Conservation (phyloP, 1,140 invertebrate genomes). For the Bombus pyrosoma region DNA sequence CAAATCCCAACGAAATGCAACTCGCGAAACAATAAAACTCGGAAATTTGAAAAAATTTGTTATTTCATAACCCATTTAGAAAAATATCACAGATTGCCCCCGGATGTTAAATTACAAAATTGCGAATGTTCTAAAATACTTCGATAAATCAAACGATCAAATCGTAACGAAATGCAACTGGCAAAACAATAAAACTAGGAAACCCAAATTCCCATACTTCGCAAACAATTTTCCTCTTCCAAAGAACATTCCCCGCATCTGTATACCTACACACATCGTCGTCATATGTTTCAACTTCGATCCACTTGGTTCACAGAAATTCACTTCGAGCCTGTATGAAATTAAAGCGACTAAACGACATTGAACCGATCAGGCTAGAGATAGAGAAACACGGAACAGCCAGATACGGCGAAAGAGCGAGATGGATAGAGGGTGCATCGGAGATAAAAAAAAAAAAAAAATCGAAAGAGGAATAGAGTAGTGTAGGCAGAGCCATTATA, state of each 20-base stretch:
- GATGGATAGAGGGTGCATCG: not conserved
- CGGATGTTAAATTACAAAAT: too few relatives aligned
- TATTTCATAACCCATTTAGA: too few relatives aligned
- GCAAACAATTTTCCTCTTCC: not conserved
- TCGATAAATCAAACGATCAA: too few relatives aligned
- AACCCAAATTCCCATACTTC: not conserved
- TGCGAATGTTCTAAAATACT: too few relatives aligned
- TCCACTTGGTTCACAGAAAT: conserved; percentile 9
- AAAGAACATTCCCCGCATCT: not conserved
- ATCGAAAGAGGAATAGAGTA: conserved; percentile 27
- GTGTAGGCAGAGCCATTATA: conserved; percentile 52
- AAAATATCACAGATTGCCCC: too few relatives aligned
- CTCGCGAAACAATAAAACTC: too few relatives aligned
- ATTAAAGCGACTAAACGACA: conserved; percentile 26
- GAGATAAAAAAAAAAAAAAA: not conserved
- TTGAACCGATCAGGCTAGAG: not conserved
- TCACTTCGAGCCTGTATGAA: conserved; percentile 15
- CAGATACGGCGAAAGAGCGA: not conserved
- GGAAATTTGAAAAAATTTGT: too few relatives aligned
- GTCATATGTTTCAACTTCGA: conserved; percentile 24
- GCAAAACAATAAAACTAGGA: not conserved
- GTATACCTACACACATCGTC: not conserved
- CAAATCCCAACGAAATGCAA: too few relatives aligned
- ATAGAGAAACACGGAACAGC: not conserved
- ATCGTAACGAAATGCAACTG: too few relatives aligned